Evolutionary conservation across 1,140 invertebrate genomes (phyloP), one percentile per base, ranked within the genome.

Genomic region (Panonychus citri): DNA sequence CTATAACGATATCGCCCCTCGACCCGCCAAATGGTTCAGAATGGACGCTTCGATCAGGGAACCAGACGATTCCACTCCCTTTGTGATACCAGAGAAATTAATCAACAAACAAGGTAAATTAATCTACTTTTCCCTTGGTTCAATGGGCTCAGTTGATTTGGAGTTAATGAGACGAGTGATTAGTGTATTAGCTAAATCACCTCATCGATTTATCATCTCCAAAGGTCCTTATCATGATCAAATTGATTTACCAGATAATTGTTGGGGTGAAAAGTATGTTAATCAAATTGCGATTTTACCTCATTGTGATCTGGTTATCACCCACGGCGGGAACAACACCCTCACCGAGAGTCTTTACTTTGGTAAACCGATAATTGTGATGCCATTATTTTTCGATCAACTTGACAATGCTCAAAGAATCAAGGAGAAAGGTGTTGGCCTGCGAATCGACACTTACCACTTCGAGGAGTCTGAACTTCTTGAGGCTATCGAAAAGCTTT

Each of bases 301-400:
- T 13, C 10, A 34, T 15, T 43, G 52, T 53, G 58, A 60, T 56
- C 25, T 65, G 8, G 65, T 66, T 49, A 61, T 67, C 19, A 63
- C 63, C 30, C 66, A 68, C 48, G 66, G 66, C 46, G 66, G 66
- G 1, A 57, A 57, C 30, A 57, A 57, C 21, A 57, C 43, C 8
- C n/a, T 57, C 4, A 55, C 50, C 10, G 56, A 57, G 30, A 28
- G n/a, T 26, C 19, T 57, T 10, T 51, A 51, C 30, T 39, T 24
- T 43, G 56, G 56, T 52, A 27, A 28, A 24, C 49, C 49, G 8
- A 17, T 57, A 19, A 54, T 57, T 42, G 10, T 57, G n/a, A 17
- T 57, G 15, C 49, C 49, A 37, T 13, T 57, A 1, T 57, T 57
- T 55, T n/a, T 17, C 30, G 57, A 60, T 61, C 59, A 60, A 46